These are phyloP conservation scores for Tenthredo notha DNA, from an alignment of 2,888 invertebrate species.

Conservation along the genomic window DNA sequence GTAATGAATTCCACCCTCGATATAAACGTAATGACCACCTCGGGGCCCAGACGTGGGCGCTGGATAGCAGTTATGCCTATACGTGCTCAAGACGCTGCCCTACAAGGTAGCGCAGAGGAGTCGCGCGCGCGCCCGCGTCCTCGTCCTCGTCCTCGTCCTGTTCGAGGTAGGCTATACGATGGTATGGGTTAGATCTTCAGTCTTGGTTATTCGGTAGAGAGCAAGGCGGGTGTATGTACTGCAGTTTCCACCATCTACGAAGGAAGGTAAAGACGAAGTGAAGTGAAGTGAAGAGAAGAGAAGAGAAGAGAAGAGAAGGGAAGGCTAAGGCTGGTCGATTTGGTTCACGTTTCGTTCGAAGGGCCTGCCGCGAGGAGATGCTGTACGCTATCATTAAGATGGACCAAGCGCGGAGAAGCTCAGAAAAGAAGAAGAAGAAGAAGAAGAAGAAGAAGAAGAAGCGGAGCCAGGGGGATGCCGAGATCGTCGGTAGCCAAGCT, in stretches of 20 bases:
- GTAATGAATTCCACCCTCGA: slow-evolving; percentile 76
- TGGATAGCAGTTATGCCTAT: slow-evolving; percentile 69
- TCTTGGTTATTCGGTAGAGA: background rate
- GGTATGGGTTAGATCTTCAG: background rate
- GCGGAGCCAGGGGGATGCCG: slow-evolving; percentile 39
- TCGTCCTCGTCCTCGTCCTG: slow-evolving; percentile 51
- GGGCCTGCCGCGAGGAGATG: slow-evolving; percentile 59
- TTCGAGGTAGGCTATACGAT: background rate
- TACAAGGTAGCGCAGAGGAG: slow-evolving; percentile 69
- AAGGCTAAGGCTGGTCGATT: slow-evolving; percentile 32
- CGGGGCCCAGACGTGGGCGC: slow-evolving; percentile 58
- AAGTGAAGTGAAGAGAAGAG: too few relatives aligned
- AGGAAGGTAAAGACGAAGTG: background rate
- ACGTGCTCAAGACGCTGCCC: slow-evolving; percentile 70
- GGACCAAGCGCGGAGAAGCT: slow-evolving; percentile 22
- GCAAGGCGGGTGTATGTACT: background rate
- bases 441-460: slow-evolving; percentile 49
- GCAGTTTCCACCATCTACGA: background rate
- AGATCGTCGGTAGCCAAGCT: slow-evolving; percentile 47
- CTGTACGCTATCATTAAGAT: slow-evolving; percentile 74
- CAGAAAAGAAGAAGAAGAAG: slow-evolving; percentile 57
- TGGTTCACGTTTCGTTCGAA: slow-evolving; percentile 62
- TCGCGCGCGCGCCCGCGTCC: slow-evolving; percentile 57
- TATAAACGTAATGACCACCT: slow-evolving; percentile 69
- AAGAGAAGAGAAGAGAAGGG: too few relatives aligned